Evolutionary conservation across 2,888 invertebrate genomes (phyloP).

Genomic region (Crocallis elinguaria): DNA sequence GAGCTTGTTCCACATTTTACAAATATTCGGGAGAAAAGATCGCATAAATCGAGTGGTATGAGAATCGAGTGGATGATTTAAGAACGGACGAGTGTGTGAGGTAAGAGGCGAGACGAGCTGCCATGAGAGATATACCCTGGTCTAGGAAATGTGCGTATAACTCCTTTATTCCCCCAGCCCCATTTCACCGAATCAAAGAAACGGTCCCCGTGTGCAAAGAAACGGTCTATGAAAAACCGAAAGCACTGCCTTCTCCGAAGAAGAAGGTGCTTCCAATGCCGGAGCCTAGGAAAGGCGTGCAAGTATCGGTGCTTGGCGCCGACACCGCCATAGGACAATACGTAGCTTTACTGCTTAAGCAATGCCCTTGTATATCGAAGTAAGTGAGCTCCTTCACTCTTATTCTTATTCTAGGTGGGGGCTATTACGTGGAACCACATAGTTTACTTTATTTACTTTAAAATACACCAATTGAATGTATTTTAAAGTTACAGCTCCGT

Average conservation of each 20-base stretch:
- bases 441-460: no score
- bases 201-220: slow-evolving; percentile 40
- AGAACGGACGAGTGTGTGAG: no score
- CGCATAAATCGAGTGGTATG: no score
- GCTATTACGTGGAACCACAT: no score
- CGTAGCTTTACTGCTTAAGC: slow-evolving; percentile 80
- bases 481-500: no score
- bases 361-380: slow-evolving; percentile 79
- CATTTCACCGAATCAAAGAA: slow-evolving; percentile 60
- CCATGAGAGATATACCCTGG: no score
- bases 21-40: no score
- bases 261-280: slow-evolving; percentile 50
- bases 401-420: no score
- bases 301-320: slow-evolving; percentile 80
- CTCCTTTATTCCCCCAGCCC: slow-evolving; percentile 50
- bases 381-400: slow-evolving; percentile 48
- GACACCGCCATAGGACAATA: slow-evolving; percentile 79
- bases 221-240: slow-evolving; percentile 37
- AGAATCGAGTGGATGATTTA: no score
- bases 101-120: no score
- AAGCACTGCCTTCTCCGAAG: slow-evolving; percentile 55
- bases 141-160: neutral
- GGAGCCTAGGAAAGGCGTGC: slow-evolving; percentile 63
- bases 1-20: no score
- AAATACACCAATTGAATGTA: no score